Evolutionary conservation across 2,113 vertebrate genomes (phyloP).

Genomic region (Nesoenas mayeri): DNA sequence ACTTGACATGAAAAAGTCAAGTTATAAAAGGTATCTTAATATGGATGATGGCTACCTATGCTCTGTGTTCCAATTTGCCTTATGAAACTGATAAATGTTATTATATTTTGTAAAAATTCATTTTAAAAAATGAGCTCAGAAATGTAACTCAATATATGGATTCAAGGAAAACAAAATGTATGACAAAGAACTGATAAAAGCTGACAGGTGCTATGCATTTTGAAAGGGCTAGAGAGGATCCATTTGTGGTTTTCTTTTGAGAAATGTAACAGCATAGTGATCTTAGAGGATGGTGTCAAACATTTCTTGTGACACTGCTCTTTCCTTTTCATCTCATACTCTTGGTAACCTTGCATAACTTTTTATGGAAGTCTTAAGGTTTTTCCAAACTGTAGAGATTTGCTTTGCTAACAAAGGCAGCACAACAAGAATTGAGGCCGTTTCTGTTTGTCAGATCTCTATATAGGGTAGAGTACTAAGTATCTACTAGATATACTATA

Average conservation of each 20-base stretch:
- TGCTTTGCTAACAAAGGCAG: not conserved
- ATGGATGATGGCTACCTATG: not conserved
- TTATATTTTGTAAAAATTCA: not conserved
- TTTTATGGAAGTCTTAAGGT: not conserved
- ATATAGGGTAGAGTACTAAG: not conserved
- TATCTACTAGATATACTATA: not conserved
- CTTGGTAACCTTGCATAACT: not conserved
- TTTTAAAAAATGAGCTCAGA: not conserved
- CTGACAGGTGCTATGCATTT: not conserved
- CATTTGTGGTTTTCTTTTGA: not conserved
- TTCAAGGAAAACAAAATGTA: not conserved
- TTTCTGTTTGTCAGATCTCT: not conserved
- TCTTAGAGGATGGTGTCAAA: not conserved
- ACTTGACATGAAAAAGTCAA: fast-evolving
- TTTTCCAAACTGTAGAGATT: not conserved
- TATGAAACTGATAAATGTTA: not conserved
- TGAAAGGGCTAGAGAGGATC: not conserved
- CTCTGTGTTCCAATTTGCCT: not conserved
- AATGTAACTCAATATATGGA: not conserved
- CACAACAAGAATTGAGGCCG: not conserved
- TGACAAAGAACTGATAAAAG: not conserved
- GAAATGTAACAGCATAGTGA: not conserved
- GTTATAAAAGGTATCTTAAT: not conserved
- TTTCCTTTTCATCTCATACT: not conserved
- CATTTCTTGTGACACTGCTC: not conserved